phyloP scores from a whole-genome alignment of 2,888 invertebrate genomes.

The Metalampra italica region DNA sequence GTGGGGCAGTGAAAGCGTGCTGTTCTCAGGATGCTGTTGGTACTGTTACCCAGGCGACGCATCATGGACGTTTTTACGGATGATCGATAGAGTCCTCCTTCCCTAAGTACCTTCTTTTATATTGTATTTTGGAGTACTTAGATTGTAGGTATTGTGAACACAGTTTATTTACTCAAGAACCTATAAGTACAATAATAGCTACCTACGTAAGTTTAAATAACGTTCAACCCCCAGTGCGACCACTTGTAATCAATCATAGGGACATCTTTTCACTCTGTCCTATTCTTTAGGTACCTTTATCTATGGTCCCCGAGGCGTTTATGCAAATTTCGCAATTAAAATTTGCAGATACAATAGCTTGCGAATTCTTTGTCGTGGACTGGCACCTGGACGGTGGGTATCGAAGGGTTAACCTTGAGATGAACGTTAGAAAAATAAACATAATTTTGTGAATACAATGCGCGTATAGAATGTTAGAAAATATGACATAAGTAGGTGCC shows the following conservation, averaged over 20 bases:
- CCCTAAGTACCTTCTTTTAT: too few species aligned
- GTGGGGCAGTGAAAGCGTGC: too few species aligned
- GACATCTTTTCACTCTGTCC: conserved; percentile 18
- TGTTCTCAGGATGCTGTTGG: too few species aligned
- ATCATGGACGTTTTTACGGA: too few species aligned
- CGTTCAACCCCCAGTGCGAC: conserved; percentile 23
- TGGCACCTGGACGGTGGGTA: conserved; percentile 49
- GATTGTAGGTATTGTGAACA: too few species aligned
- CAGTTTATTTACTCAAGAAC: too few species aligned
- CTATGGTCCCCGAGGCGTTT: conserved; percentile 42
- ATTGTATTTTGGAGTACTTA: too few species aligned
- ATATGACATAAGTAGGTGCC: not conserved
- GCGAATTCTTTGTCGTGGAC: conserved; percentile 41
- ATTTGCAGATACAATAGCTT: conserved; percentile 45
- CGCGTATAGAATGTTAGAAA: not conserved
- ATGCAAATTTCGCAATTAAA: conserved; percentile 72
- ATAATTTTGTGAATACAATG: too few species aligned
- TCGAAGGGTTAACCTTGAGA: conserved; percentile 8
- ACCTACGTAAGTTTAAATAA: not conserved
- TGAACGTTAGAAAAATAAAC: conserved; percentile 4
- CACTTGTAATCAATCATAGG: conserved; percentile 50
- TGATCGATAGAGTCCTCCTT: too few species aligned
- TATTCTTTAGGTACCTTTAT: conserved; percentile 19
- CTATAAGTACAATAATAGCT: not conserved
- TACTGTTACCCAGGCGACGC: too few species aligned